Evolutionary conservation across 1,140 invertebrate species (phyloP).

Genomic region (Tetramorium alpestre): DNA sequence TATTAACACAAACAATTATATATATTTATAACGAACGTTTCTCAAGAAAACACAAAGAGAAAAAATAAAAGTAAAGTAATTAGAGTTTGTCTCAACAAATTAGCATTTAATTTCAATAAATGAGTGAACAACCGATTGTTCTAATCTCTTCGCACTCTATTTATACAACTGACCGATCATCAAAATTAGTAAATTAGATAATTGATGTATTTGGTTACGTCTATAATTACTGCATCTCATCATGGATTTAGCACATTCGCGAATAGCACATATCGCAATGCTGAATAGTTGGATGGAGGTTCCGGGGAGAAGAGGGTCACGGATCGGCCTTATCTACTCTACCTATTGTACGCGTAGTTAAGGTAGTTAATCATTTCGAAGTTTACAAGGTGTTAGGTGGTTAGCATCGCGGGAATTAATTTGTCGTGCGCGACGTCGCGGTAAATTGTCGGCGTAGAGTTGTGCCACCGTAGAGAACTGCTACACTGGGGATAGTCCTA

Average conservation of each 20-base stretch:
- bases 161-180: background rate
- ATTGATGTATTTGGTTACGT: background rate
- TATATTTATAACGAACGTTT: background rate
- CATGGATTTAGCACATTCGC: background rate
- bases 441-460: constrained; percentile 78
- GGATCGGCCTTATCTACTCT: constrained; percentile 70
- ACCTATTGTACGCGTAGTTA: constrained; percentile 71
- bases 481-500: constrained; percentile 66
- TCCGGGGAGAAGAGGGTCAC: constrained; percentile 5
- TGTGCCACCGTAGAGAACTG: constrained; percentile 60
- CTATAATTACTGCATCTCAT: background rate
- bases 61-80: background rate
- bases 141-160: background rate
- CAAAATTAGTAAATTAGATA: background rate
- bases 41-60: background rate
- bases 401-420: constrained; percentile 80
- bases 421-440: constrained; percentile 81
- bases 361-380: constrained; percentile 79
- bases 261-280: constrained; percentile 16
- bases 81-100: too few species aligned
- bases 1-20: background rate
- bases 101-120: background rate
- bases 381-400: constrained; percentile 79
- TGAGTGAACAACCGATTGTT: background rate
- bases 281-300: background rate